A percentile compares a stretch with the other conserved stretches of the same genome.
These are phyloP conservation scores for Eilema griseolum DNA, from an alignment of 2,888 invertebrate species.

Conservation along the genomic window DNA sequence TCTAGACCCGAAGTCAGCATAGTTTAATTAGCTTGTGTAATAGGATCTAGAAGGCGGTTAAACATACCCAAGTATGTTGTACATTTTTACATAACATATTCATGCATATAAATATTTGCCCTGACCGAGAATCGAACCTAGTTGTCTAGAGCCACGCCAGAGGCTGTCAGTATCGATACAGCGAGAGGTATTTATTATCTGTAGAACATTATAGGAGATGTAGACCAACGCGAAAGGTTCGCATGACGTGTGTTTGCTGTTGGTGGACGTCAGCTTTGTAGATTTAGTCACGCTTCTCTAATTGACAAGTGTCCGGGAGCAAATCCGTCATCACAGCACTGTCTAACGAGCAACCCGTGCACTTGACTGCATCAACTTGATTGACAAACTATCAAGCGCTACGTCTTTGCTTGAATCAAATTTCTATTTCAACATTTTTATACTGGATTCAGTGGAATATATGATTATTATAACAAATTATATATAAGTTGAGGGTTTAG, in stretches of 20 bases:
- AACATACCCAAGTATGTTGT: no score
- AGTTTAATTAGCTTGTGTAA: no score
- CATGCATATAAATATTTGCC: no score
- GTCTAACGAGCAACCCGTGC: conserved; percentile 61
- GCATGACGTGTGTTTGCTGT: conserved; percentile 60
- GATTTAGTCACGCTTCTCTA: conserved; percentile 77
- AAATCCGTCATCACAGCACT: conserved; percentile 57
- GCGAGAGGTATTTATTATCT: conserved; percentile 17
- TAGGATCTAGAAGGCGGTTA: no score
- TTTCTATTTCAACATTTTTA: conserved; percentile 18
- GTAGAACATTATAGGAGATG: conserved; percentile 51
- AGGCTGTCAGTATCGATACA: no score
- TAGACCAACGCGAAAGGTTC: conserved; percentile 42
- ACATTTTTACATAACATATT: no score
- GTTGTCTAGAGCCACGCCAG: no score
- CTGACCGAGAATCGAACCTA: no score
- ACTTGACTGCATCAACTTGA: conserved; percentile 46
- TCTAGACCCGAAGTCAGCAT: no score
- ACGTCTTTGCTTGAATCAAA: conserved; percentile 41
- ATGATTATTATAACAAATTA: no score
- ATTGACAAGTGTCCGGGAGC: conserved; percentile 78
- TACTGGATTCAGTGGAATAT: no score
- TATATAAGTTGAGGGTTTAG: no score
- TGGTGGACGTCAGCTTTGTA: conserved; percentile 52
- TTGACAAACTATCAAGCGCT: conserved; percentile 36